These are phyloP conservation scores for Hydractinia symbiolongicarpus DNA, from an alignment of 30 jellyfish, hydroid and myxozoan genomes.

Conservation along the genomic window DNA sequence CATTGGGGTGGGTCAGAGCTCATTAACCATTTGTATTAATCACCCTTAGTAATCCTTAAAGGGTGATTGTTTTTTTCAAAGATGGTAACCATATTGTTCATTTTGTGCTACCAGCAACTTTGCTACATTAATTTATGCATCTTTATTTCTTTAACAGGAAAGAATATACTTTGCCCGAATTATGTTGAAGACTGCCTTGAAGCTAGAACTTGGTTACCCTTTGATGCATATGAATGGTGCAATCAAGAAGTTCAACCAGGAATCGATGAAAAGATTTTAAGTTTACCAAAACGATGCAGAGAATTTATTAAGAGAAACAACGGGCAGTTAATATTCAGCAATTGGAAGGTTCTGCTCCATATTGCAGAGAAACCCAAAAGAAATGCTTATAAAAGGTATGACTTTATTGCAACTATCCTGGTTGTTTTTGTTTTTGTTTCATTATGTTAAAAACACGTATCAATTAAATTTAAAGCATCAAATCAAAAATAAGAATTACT, in stretches of 20 bases:
- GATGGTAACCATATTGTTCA: too few species aligned
- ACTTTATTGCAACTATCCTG: neutral
- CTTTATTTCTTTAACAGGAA: conserved; percentile 28
- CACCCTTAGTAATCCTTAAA: too few species aligned
- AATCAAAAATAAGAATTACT: too few species aligned
- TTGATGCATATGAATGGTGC: conserved; percentile 46
- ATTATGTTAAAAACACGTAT: neutral
- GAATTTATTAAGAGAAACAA: conserved; percentile 6
- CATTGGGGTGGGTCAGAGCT: too few species aligned
- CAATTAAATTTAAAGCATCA: too few species aligned
- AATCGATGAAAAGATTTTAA: conserved; percentile 17
- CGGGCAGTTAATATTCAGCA: conserved; percentile 24
- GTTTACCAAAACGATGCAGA: conserved; percentile 55
- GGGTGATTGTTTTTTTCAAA: too few species aligned
- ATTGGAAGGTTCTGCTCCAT: conserved; percentile 46
- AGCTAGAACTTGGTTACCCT: conserved; percentile 55
- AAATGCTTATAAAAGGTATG: conserved; percentile 50
- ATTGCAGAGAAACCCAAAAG: conserved; percentile 14
- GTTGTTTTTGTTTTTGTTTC: neutral
- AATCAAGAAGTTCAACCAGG: neutral
- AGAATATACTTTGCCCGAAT: conserved; percentile 38
- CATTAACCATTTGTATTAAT: too few species aligned
- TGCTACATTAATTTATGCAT: too few species aligned
- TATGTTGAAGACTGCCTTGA: conserved; percentile 46
- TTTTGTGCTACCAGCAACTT: too few species aligned